phyloP scores from a whole-genome alignment of 2,888 invertebrate species.

The Epiblema foenella region DNA sequence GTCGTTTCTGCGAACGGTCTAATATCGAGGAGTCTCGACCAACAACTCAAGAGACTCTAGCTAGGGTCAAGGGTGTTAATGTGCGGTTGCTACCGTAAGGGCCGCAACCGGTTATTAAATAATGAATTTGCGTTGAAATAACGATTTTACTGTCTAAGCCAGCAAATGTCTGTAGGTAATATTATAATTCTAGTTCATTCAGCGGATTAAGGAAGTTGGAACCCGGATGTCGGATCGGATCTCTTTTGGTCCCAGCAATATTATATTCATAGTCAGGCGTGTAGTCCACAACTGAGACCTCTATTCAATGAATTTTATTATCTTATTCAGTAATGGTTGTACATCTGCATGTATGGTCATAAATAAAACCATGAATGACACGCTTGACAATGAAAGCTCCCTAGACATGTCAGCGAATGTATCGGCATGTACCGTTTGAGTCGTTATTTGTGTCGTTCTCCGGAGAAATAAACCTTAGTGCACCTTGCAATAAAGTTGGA shows the following conservation, averaged over 20 bases:
- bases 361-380: slow-evolving; percentile 7
- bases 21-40: too few species aligned
- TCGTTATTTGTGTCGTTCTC: neutral
- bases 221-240: slow-evolving; percentile 13
- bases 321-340: neutral
- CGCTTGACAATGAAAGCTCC: slow-evolving; percentile 26
- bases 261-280: slow-evolving; percentile 34
- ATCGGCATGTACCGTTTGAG: slow-evolving; percentile 21
- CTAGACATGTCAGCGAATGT: slow-evolving; percentile 11
- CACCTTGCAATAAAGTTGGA: neutral
- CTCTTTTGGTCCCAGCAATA: slow-evolving; percentile 13
- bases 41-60: too few species aligned
- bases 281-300: neutral
- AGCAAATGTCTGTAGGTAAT: too few species aligned
- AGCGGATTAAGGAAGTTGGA: neutral
- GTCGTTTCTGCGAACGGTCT: too few species aligned
- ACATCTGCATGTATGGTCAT: slow-evolving; percentile 4
- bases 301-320: neutral
- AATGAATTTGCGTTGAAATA: too few species aligned
- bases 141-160: too few species aligned
- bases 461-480: neutral
- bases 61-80: too few species aligned
- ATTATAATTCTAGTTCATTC: too few species aligned
- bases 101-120: too few species aligned
- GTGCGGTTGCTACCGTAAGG: too few species aligned